A percentile compares a stretch with the other conserved stretches of the same genome.
Conservation (phyloP, 2,113 vertebrate species). For the Leiothrix lutea region DNA sequence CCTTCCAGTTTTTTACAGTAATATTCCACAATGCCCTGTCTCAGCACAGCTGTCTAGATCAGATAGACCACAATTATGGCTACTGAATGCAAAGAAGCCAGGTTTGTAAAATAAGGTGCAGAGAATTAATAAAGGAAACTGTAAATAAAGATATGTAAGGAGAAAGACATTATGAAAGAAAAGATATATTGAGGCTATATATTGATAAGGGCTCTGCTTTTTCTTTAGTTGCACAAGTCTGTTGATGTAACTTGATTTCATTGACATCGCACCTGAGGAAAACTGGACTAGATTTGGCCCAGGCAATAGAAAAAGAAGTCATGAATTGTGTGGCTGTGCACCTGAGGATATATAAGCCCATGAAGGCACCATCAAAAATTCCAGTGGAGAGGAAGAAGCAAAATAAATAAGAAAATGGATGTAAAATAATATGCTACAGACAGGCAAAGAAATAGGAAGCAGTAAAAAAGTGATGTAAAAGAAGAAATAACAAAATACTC, state of each 20-base stretch:
- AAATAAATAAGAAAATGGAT: neutral
- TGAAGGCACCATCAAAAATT: neutral
- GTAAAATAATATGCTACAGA: neutral
- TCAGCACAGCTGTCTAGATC: slow-evolving; percentile 39
- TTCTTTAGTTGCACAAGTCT: neutral
- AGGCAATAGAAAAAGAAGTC: neutral
- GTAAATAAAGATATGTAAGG: neutral
- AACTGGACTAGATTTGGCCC: neutral
- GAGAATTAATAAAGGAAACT: neutral
- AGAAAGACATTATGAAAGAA: neutral
- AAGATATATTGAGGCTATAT: neutral
- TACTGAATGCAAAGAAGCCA: slow-evolving; percentile 16
- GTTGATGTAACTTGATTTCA: neutral
- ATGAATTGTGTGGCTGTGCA: neutral
- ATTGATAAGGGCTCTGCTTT: slow-evolving; percentile 11
- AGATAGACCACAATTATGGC: slow-evolving; percentile 15
- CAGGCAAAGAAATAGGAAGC: neutral
- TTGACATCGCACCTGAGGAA: neutral
- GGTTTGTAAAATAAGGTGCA: neutral
- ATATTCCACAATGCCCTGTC: slow-evolving; percentile 45
- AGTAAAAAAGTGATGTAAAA: neutral
- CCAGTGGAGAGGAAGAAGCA: neutral
- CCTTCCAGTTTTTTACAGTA: slow-evolving; percentile 7
- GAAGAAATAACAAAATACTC: neutral
- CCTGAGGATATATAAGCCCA: neutral